These are phyloP conservation scores for Cremastinae sp. DNA, from an alignment of 2,888 invertebrate genomes.

Conservation along the genomic window DNA sequence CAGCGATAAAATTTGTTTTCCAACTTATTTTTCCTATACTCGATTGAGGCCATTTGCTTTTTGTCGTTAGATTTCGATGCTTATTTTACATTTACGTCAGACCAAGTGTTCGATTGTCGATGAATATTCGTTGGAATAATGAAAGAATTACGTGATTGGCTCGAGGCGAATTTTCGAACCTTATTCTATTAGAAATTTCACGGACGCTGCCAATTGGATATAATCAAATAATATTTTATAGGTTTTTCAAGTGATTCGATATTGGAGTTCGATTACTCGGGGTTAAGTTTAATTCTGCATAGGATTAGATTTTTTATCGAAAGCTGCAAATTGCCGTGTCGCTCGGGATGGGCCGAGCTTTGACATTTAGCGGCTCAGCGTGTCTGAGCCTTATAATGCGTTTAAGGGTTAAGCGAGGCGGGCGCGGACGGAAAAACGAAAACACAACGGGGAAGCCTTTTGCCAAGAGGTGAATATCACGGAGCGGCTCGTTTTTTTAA, in stretches of 20 bases:
- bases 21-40: no score
- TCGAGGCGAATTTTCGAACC: not conserved
- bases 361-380: conserved; percentile 17
- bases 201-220: no score
- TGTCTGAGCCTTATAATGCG: conserved; percentile 59
- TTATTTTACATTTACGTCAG: not conserved
- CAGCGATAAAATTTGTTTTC: no score
- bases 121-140: not conserved
- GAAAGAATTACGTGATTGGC: conserved; percentile 12
- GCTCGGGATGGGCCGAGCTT: conserved; percentile 16
- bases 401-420: conserved; percentile 56
- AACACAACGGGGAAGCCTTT: conserved; percentile 47
- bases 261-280: no score
- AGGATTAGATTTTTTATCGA: no score
- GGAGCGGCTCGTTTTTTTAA: not conserved
- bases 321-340: conserved; percentile 1
- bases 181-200: no score
- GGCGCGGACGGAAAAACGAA: conserved; percentile 22
- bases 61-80: no score
- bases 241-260: no score
- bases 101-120: not conserved
- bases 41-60: no score
- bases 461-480: conserved; percentile 3
- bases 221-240: no score
- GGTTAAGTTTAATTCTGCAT: no score